Conservation (phyloP, 2,888 invertebrate species). For the Bedellia somnulentella region DNA sequence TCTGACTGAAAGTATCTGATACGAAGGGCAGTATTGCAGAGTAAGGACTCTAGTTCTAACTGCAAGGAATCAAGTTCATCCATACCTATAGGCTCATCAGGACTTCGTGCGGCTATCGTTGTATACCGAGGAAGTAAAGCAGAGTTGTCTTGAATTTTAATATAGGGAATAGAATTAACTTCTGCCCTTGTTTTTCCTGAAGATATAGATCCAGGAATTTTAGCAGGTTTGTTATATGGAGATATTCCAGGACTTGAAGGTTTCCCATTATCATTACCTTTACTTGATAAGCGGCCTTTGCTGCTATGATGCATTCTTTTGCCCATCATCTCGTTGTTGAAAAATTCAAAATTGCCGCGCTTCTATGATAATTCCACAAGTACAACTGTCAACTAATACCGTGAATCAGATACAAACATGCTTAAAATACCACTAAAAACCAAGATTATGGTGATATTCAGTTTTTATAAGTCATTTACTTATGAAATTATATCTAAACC, state of each 20-base stretch:
- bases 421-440: too few species aligned
- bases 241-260: conserved; percentile 53
- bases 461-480: too few species aligned
- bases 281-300: conserved; percentile 50
- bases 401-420: too few species aligned
- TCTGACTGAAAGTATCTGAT: conserved; percentile 77
- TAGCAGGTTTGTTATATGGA: conserved; percentile 47
- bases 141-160: conserved; percentile 70
- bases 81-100: conserved; percentile 78
- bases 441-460: too few species aligned
- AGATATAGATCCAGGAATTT: conserved; percentile 39
- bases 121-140: conserved; percentile 68
- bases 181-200: conserved; percentile 46
- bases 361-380: neutral
- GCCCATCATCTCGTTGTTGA: conserved; percentile 35
- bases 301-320: conserved; percentile 56
- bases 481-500: too few species aligned
- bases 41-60: conserved; percentile 80
- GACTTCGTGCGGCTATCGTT: conserved; percentile 65
- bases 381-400: too few species aligned
- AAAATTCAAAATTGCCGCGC: conserved; percentile 45
- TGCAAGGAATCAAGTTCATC: conserved; percentile 89
- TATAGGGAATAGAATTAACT: conserved; percentile 62
- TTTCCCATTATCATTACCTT: conserved; percentile 50
- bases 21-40: conserved; percentile 81